Evolutionary conservation across 1,140 invertebrate species (phyloP).

Genomic region (Philopotamus ludificatus): DNA sequence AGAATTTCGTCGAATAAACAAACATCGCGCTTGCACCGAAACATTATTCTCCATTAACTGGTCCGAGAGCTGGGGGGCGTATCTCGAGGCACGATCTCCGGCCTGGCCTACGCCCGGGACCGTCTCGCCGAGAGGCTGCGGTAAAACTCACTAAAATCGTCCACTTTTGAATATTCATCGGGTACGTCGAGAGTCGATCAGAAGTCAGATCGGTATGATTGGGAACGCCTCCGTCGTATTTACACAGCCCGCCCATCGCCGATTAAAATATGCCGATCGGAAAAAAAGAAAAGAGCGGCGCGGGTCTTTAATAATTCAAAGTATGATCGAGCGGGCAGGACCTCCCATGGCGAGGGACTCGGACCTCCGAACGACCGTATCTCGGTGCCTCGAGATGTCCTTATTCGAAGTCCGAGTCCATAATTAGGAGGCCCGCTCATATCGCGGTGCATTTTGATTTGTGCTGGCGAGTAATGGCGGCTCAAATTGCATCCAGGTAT

Average conservation of each 20-base stretch:
- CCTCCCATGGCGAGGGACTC: slow-evolving; percentile 4
- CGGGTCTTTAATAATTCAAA: slow-evolving; percentile 12
- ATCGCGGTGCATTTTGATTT: too few species aligned
- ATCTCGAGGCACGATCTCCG: too few species aligned
- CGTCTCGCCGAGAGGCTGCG: too few species aligned
- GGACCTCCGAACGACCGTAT: not conserved
- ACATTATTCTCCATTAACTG: not conserved
- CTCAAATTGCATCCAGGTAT: too few species aligned
- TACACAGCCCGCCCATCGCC: slow-evolving; percentile 13
- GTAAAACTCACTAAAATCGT: too few species aligned
- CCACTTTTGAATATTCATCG: not conserved
- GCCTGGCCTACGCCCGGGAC: too few species aligned
- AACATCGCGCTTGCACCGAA: slow-evolving; percentile 1
- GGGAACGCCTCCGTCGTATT: slow-evolving; percentile 11
- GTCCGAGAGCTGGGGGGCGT: too few species aligned
- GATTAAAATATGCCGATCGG: slow-evolving; percentile 14
- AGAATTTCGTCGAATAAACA: slow-evolving; percentile 5
- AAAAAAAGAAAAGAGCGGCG: not conserved
- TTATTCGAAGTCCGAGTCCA: too few species aligned
- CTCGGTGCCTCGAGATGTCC: too few species aligned
- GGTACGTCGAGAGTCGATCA: not conserved
- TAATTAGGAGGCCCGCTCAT: too few species aligned
- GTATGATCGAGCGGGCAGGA: slow-evolving; percentile 2
- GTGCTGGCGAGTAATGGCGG: too few species aligned
- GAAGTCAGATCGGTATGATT: slow-evolving; percentile 9